These are phyloP conservation scores for Tenodera sinensis DNA, from an alignment of 2,888 invertebrate genomes.

Conservation along the genomic window DNA sequence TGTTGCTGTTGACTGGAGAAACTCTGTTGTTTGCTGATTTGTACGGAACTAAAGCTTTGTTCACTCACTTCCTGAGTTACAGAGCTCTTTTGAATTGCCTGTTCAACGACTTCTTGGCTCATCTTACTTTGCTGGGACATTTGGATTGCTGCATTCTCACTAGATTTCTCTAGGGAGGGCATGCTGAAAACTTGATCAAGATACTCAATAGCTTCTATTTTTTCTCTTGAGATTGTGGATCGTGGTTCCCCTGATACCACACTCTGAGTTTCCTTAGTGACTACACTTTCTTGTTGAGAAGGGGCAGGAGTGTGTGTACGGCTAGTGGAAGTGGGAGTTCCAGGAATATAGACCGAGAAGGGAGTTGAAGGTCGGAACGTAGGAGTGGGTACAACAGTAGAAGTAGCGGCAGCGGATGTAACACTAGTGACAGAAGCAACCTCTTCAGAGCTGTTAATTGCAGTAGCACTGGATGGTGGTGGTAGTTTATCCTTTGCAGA, in stretches of 20 bases:
- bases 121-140: not conserved
- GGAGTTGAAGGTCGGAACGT: slow-evolving; percentile 12
- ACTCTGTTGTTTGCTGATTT: not conserved
- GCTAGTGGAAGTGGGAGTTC: not conserved
- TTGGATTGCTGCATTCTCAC: not conserved
- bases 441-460: slow-evolving; percentile 29
- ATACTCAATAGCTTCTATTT: not conserved
- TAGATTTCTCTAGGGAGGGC: not conserved
- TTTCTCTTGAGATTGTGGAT: not conserved
- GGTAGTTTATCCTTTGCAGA: not conserved
- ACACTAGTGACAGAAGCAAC: not conserved
- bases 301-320: not conserved
- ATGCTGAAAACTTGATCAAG: not conserved
- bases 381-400: slow-evolving; percentile 3
- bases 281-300: not conserved
- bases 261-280: not conserved
- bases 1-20: not conserved
- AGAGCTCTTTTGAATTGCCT: not conserved
- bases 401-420: not conserved
- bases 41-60: not conserved
- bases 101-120: not conserved
- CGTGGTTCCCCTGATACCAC: not conserved
- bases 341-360: slow-evolving; percentile 23
- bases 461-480: slow-evolving; percentile 13
- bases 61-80: not conserved